phyloP scores from a whole-genome alignment of 2,888 invertebrate species.

The Heliothis peltigera region DNA sequence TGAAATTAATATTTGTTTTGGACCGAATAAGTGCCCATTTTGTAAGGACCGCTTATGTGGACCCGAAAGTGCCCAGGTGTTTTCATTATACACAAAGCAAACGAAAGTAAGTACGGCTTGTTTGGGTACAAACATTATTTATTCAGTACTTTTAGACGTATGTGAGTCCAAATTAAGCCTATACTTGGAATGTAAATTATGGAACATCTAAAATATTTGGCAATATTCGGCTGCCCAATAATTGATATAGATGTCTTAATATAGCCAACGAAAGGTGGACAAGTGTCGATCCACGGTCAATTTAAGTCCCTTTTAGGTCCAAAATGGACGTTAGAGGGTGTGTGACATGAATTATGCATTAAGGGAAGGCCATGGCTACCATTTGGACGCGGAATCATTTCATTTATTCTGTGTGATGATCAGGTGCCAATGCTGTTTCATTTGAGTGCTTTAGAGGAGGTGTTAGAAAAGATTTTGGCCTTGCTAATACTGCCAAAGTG shows the following conservation, averaged over 20 bases:
- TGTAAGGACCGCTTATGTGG: slow-evolving; percentile 58
- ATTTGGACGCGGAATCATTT: slow-evolving; percentile 66
- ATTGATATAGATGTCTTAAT: slow-evolving; percentile 74
- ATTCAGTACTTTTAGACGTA: slow-evolving; percentile 63
- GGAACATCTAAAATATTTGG: slow-evolving; percentile 26
- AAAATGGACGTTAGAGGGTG: slow-evolving; percentile 73
- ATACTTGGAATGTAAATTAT: slow-evolving; percentile 48
- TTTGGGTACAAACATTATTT: slow-evolving; percentile 76
- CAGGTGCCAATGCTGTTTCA: slow-evolving; percentile 20
- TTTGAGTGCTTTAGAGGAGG: slow-evolving; percentile 10
- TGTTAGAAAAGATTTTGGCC: slow-evolving; percentile 5
- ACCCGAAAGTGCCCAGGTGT: slow-evolving; percentile 70
- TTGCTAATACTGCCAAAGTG: not conserved
- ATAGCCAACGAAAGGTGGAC: slow-evolving; percentile 73
- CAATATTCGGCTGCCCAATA: slow-evolving; percentile 56
- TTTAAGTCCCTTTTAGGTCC: slow-evolving; percentile 77
- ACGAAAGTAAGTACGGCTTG: slow-evolving; percentile 69
- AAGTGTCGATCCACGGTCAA: slow-evolving; percentile 80
- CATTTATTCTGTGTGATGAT: slow-evolving; percentile 60
- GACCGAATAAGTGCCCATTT: slow-evolving; percentile 50
- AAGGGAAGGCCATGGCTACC: slow-evolving; percentile 69
- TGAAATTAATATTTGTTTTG: slow-evolving; percentile 46
- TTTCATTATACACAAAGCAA: slow-evolving; percentile 71
- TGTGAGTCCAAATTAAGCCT: slow-evolving; percentile 62
- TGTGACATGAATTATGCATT: slow-evolving; percentile 85